Evolutionary conservation across 1,140 invertebrate genomes (phyloP).

Genomic region (Drosophila varians): DNA sequence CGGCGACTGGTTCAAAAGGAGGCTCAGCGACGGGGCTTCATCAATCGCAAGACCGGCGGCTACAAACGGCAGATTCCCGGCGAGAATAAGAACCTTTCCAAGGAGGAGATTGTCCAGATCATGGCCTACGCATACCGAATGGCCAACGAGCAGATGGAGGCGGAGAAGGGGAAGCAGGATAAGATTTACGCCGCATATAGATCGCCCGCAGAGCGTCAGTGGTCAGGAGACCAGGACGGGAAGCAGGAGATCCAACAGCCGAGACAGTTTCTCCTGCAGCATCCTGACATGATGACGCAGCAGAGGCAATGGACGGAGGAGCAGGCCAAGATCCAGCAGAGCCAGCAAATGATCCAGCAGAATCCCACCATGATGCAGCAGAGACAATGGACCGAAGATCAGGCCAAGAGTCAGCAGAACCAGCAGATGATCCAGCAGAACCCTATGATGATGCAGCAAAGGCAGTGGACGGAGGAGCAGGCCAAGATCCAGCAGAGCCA

Average conservation of each 20-base stretch:
- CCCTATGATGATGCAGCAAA: background rate
- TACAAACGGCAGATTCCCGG: conserved; percentile 57
- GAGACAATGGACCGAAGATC: conserved; percentile 26
- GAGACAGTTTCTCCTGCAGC: conserved; percentile 17
- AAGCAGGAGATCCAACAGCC: background rate
- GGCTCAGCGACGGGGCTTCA: conserved; percentile 25
- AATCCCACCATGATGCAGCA: background rate
- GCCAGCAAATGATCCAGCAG: background rate
- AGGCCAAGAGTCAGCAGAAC: background rate
- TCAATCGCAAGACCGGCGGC: conserved; percentile 1
- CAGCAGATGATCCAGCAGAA: conserved; percentile 15
- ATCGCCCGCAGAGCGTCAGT: background rate
- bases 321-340: background rate
- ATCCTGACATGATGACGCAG: conserved; percentile 1
- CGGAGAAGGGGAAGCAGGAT: conserved; percentile 23
- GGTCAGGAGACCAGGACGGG: background rate
- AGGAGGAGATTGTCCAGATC: conserved; percentile 69
- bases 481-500: background rate
- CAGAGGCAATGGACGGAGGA: background rate
- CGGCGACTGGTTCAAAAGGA: conserved; percentile 61
- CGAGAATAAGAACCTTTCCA: conserved; percentile 38
- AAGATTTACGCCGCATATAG: conserved; percentile 51
- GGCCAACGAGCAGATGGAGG: conserved; percentile 50
- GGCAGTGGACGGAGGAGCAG: background rate
- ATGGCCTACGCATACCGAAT: conserved; percentile 76